phyloP scores from a whole-genome alignment of 2,113 vertebrate genomes.

The Procavia capensis region DNA sequence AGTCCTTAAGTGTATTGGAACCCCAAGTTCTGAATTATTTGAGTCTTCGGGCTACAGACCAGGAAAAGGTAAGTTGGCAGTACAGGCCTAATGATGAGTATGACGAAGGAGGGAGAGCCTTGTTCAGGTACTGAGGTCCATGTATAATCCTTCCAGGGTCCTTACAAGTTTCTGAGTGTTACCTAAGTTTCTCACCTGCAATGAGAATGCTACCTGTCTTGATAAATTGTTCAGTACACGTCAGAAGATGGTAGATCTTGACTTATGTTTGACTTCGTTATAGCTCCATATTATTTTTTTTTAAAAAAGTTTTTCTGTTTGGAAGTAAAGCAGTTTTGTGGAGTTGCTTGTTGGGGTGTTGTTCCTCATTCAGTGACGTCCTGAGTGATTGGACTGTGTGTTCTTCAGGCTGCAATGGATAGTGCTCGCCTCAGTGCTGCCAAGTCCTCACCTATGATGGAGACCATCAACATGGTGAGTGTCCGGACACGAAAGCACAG shows the following conservation, averaged over 20 bases:
- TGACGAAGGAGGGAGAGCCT: neutral
- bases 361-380: neutral
- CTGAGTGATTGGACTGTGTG: conserved; percentile 3
- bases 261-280: conserved; percentile 29
- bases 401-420: conserved; percentile 94
- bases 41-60: conserved; percentile 97
- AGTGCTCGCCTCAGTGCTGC: conserved; percentile 97
- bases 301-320: neutral
- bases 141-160: neutral
- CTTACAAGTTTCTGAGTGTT: neutral
- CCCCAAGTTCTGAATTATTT: conserved; percentile 98
- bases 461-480: conserved; percentile 97
- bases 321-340: neutral
- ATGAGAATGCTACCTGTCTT: neutral
- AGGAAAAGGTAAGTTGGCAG: conserved; percentile 94
- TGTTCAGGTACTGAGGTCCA: neutral
- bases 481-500: neutral
- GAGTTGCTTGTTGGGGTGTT: neutral
- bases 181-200: conserved; percentile 12
- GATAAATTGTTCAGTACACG: neutral
- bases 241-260: conserved; percentile 14
- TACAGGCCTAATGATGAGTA: neutral
- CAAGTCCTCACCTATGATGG: conserved; percentile 99
- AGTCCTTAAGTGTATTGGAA: conserved; percentile 96
- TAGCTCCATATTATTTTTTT: neutral